A percentile compares a stretch with the other conserved stretches of the same genome.
These are phyloP conservation scores for Pristis pectinata DNA, from an alignment of 2,797 vertebrate genomes.

Conservation along the genomic window DNA sequence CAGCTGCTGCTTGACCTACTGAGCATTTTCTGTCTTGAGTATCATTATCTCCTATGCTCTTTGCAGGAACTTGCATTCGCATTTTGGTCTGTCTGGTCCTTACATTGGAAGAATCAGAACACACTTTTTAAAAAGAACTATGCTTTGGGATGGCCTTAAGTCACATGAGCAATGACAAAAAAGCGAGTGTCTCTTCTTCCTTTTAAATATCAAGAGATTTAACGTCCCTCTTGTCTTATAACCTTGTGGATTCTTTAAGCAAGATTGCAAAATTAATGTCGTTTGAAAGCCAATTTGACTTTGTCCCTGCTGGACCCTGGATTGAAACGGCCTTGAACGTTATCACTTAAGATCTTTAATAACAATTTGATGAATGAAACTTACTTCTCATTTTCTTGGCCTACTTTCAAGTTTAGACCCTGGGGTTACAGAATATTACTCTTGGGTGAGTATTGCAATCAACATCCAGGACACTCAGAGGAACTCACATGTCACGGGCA, in stretches of 20 bases:
- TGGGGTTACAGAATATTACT: not conserved
- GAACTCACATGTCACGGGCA: not conserved
- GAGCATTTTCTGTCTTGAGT: too few relatives aligned
- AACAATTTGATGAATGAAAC: constrained; percentile 24
- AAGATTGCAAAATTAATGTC: constrained; percentile 25
- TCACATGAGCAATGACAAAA: not conserved
- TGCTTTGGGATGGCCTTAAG: not conserved
- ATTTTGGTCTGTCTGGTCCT: too few relatives aligned
- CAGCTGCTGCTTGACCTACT: too few relatives aligned
- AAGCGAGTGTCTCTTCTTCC: not conserved
- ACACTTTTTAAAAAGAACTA: not conserved
- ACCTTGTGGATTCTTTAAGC: not conserved
- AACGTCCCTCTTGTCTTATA: not conserved
- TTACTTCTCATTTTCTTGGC: not conserved
- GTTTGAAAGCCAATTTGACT: not conserved
- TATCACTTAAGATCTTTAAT: constrained; percentile 35
- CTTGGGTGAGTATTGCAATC: not conserved
- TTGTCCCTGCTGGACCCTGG: not conserved
- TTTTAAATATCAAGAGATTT: not conserved
- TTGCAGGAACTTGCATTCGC: too few relatives aligned
- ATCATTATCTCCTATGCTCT: too few relatives aligned
- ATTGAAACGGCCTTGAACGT: not conserved
- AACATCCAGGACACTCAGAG: not conserved
- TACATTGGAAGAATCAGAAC: too few relatives aligned
- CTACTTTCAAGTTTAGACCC: not conserved